Conservation (phyloP, 2,797 vertebrate species). For the Dicrostonyx torquatus region DNA sequence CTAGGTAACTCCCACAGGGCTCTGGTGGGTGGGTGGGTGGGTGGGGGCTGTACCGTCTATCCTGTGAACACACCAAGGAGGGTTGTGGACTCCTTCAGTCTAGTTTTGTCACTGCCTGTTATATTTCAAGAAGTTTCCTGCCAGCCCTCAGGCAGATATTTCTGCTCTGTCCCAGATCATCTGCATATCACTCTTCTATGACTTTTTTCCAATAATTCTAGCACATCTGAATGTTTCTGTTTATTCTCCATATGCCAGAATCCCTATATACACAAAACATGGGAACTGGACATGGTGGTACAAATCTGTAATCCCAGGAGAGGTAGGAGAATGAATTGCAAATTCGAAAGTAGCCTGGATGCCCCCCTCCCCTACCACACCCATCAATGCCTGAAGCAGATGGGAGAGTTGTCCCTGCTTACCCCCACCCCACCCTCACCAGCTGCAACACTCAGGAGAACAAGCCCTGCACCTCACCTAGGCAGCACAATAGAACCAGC, state of each 20-base stretch:
- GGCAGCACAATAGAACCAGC: not conserved
- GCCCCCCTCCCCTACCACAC: not conserved
- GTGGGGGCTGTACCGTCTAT: not conserved
- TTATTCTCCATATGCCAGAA: conserved; percentile 4
- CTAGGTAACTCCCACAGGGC: not conserved
- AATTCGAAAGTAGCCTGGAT: not conserved
- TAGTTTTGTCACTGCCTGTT: not conserved
- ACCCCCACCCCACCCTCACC: not conserved
- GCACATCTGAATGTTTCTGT: not conserved
- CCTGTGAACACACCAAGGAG: not conserved
- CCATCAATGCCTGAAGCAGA: not conserved
- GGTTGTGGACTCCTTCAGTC: not conserved
- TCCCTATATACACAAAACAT: not conserved
- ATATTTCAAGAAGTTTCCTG: conserved; percentile 38
- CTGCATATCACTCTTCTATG: conserved; percentile 2
- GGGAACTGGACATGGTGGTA: not conserved
- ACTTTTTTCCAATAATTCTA: conserved; percentile 11
- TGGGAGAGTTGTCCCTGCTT: not conserved
- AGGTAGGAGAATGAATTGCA: not conserved
- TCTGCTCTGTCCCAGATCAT: not conserved
- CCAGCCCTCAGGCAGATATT: not conserved
- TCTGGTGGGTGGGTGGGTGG: not conserved
- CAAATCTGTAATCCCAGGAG: not conserved
- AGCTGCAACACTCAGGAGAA: not conserved
- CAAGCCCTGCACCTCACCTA: not conserved